Base-by-base conservation (phyloP, 1,140 invertebrate species). In the Diorhabda sublineata region DNA sequence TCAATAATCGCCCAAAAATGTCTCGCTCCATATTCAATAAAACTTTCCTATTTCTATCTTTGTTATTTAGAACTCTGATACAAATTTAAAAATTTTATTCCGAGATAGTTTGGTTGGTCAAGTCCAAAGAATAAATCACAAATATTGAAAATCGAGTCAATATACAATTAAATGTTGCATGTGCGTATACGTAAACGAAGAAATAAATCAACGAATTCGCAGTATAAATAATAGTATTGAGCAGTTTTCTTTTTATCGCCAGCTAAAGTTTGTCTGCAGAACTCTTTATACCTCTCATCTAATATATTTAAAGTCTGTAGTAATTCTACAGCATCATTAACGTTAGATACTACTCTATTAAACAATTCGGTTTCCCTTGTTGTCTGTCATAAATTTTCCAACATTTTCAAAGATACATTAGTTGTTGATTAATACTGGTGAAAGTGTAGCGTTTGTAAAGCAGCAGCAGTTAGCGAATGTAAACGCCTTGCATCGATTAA, bases 131-230 rank as follows among this genome's bases (percentile, higher is more conserved):
- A 81, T 45, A 43, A 61, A 47, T 64, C 59, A 61, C 66, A 66
- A 71, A 78, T 76, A 43, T 75, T 67, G 42, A 74, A 69, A 69
- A 73, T 58, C 58, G 80, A 69, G 11, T 43, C 69, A 77, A 63
- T 74, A 64, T 9, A 42, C 71, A 75, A 73, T 81, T 77, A n/a
- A 81, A 56, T 58, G 76, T 66, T 71, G 80, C 81, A 61, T 76
- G 79, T 57, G 78, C 47, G 71, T 80, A 81, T 65, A 75, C 81
- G 41, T 64, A 63, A 64, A 59, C 57, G 61, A 64, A 64, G 45
- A 58, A 69, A 45, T 74, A 75, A 44, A 72, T 75, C 41, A 81
- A 58, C 9, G 78, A 74, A 67, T 52, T 73, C 45, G 57, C 11
- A 43, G 64, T 74, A 75, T 65, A 11, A 44, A 42, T 67, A 64